These are phyloP conservation scores for Serrognathus titanus DNA, from an alignment of 2,888 invertebrate species.

Conservation along the genomic window DNA sequence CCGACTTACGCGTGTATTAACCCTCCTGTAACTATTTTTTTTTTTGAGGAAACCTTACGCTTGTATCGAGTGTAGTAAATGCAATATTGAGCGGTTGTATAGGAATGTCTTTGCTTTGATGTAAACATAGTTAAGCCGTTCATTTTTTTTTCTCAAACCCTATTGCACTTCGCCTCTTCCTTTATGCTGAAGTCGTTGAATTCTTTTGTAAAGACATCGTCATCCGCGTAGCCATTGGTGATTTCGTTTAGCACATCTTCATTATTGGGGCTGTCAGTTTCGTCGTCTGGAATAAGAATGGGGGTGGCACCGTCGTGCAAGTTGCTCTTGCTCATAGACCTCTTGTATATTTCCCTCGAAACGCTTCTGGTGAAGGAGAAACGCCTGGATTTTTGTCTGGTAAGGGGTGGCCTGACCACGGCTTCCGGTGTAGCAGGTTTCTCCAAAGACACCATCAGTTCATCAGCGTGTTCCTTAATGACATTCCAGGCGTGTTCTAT, in stretches of 20 bases:
- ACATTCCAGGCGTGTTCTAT: constrained; percentile 65
- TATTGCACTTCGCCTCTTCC: constrained; percentile 10
- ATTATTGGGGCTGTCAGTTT: constrained; percentile 25
- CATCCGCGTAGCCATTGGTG: constrained; percentile 11
- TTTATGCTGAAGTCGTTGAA: constrained; percentile 24
- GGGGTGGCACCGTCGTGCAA: constrained; percentile 56
- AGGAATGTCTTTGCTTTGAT: no score
- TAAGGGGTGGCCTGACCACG: constrained; percentile 49
- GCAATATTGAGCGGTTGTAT: no score
- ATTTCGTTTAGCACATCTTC: constrained; percentile 16
- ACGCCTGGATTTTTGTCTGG: constrained; percentile 53
- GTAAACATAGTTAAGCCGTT: no score
- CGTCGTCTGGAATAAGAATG: constrained; percentile 52
- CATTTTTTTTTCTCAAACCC: background rate
- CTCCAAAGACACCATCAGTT: constrained; percentile 51
- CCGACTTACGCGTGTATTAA: background rate
- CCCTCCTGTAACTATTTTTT: no score
- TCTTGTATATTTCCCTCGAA: constrained; percentile 54
- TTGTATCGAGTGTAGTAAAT: no score
- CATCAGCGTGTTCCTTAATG: constrained; percentile 59
- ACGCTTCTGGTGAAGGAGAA: constrained; percentile 59
- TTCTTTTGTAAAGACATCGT: constrained; percentile 23
- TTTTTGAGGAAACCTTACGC: no score
- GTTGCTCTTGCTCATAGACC: constrained; percentile 53
- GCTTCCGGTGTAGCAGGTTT: constrained; percentile 46